Conservation (phyloP, 2,113 vertebrate species). For the Platysteira castanea region DNA sequence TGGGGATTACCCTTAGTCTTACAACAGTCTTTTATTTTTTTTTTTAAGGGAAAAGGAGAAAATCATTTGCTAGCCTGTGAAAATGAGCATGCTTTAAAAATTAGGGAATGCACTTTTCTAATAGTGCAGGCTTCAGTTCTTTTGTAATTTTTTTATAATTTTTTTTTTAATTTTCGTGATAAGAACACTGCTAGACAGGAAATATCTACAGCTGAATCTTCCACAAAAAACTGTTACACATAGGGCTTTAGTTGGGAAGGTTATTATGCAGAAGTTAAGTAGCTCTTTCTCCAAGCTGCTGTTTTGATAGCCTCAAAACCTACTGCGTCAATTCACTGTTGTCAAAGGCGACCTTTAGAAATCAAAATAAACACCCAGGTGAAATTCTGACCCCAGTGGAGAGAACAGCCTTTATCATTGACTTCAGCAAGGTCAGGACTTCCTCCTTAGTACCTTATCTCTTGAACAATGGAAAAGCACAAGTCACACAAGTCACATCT, state of each 20-base stretch:
- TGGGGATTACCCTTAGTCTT: constrained; percentile 55
- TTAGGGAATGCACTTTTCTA: background rate
- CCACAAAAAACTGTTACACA: background rate
- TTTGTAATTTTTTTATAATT: background rate
- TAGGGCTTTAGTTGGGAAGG: background rate
- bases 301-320: constrained; percentile 52
- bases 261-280: background rate
- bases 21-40: background rate
- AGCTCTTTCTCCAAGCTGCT: constrained; percentile 4
- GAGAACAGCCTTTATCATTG: background rate
- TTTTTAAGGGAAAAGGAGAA: background rate
- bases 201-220: background rate
- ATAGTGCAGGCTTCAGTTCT: background rate
- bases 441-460: background rate
- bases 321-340: background rate
- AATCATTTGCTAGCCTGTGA: background rate
- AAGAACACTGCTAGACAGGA: background rate
- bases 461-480: background rate
- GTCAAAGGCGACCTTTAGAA: background rate
- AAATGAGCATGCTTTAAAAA: constrained; percentile 37
- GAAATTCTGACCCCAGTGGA: background rate
- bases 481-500: background rate
- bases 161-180: background rate
- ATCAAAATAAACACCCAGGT: constrained; percentile 41
- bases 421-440: constrained; percentile 18